Percentiles rank a stretch among this genome's conserved stretches.
phyloP scores from a whole-genome alignment of 2,888 invertebrate species.

The Parelbella ahira region DNA sequence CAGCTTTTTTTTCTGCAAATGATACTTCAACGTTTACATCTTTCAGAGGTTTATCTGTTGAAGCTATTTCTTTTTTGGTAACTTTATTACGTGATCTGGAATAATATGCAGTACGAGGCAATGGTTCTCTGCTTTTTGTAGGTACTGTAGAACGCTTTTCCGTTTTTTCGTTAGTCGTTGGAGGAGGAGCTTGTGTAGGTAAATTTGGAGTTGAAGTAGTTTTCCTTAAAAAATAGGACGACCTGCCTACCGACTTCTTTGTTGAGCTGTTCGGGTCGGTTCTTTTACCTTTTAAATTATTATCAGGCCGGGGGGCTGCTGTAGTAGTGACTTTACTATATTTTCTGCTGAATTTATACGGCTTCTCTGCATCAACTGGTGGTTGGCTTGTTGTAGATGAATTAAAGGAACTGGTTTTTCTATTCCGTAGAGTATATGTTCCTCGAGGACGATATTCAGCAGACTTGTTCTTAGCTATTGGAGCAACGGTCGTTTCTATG shows the following conservation, averaged over 20 bases:
- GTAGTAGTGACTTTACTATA: slow-evolving; percentile 50
- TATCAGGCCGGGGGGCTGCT: slow-evolving; percentile 42
- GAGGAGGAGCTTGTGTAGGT: slow-evolving; percentile 39
- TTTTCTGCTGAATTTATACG: slow-evolving; percentile 62
- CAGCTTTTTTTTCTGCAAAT: slow-evolving; percentile 45
- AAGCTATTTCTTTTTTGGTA: slow-evolving; percentile 34
- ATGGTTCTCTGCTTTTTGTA: slow-evolving; percentile 38
- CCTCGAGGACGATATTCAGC: slow-evolving; percentile 52
- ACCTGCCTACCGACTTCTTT: slow-evolving; percentile 51
- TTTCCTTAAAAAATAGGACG: slow-evolving; percentile 55
- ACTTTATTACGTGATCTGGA: slow-evolving; percentile 48
- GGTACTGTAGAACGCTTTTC: slow-evolving; percentile 28
- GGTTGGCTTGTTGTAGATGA: slow-evolving; percentile 38
- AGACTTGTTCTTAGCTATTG: slow-evolving; percentile 41
- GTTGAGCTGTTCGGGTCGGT: slow-evolving; percentile 39
- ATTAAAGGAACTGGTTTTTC: slow-evolving; percentile 46
- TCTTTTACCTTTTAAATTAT: slow-evolving; percentile 39
- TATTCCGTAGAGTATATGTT: slow-evolving; percentile 49
- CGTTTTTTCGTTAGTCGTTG: slow-evolving; percentile 32
- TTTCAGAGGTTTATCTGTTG: slow-evolving; percentile 38
- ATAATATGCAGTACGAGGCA: slow-evolving; percentile 65
- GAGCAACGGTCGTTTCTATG: slow-evolving; percentile 32
- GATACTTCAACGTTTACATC: slow-evolving; percentile 28
- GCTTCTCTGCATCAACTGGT: slow-evolving; percentile 39
- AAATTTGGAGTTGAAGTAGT: slow-evolving; percentile 37